Evolutionary conservation across 2,888 invertebrate genomes (phyloP).

Genomic region (Tenthredo mesomela): DNA sequence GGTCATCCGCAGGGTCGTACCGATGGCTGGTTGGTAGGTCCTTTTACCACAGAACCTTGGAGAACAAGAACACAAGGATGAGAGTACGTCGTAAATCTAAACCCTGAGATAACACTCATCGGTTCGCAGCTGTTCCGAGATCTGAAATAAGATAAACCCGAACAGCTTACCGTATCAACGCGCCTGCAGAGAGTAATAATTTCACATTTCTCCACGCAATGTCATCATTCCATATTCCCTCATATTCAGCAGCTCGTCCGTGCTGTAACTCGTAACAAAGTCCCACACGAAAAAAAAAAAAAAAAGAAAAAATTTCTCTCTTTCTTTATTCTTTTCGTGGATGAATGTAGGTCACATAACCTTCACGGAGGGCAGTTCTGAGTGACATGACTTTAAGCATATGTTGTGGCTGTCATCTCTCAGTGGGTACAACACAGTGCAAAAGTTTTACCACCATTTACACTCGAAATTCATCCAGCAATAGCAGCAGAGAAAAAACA

Average conservation of each 20-base stretch:
- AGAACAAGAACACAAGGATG: neutral
- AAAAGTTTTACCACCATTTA: neutral
- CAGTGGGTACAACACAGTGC: neutral
- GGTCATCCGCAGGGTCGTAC: constrained; percentile 36
- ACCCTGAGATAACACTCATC: constrained; percentile 36
- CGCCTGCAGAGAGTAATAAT: constrained; percentile 1
- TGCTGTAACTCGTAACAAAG: neutral
- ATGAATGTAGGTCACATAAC: neutral
- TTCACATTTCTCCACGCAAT: neutral
- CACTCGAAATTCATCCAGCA: neutral
- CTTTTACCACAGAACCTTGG: neutral
- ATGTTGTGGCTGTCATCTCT: neutral
- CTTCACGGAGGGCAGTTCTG: neutral
- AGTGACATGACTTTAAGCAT: neutral
- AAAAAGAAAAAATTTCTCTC: too few species aligned
- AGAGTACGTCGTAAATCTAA: constrained; percentile 30
- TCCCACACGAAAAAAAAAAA: neutral
- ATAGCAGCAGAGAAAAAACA: neutral
- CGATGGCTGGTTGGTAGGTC: neutral
- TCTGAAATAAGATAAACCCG: constrained; percentile 10
- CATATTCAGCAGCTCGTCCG: neutral
- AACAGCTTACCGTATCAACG: constrained; percentile 11
- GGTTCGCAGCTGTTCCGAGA: constrained; percentile 32
- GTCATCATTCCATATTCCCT: neutral
- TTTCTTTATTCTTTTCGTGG: neutral